Evolutionary conservation across 2,888 invertebrate genomes (phyloP).

Genomic region (Chydorus sphaericus): DNA sequence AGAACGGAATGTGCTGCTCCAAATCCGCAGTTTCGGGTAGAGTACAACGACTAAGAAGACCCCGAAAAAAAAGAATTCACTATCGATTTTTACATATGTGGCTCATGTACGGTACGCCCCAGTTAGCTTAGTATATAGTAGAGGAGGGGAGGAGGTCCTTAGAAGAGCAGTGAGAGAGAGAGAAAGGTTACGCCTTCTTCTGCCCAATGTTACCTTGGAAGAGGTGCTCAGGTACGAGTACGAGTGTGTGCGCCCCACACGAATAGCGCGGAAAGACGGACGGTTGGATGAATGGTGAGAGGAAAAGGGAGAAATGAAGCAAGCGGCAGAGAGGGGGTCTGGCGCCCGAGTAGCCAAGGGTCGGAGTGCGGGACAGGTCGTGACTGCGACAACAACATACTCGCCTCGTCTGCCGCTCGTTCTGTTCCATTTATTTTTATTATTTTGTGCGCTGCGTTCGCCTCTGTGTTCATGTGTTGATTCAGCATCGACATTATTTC

Average conservation of each 20-base stretch:
- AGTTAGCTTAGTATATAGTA: neutral
- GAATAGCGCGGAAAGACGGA: neutral
- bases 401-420: too few species aligned
- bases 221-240: neutral
- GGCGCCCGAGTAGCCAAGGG: constrained; percentile 3
- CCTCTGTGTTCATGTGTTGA: neutral
- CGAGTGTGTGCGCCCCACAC: neutral
- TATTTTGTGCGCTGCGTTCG: neutral
- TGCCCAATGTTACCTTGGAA: constrained; percentile 4
- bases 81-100: neutral
- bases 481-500: too few species aligned
- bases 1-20: neutral
- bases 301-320: neutral
- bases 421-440: neutral
- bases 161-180: too few species aligned
- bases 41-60: neutral
- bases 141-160: neutral
- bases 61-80: neutral
- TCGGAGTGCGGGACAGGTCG: constrained; percentile 12
- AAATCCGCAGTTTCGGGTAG: neutral
- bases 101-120: neutral
- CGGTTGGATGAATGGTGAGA: neutral
- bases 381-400: constrained; percentile 1
- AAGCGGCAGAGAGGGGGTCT: neutral
- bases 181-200: constrained; percentile 1